Evolutionary conservation across 2,888 invertebrate genomes (phyloP).

Genomic region (Trachelus troglodyta): DNA sequence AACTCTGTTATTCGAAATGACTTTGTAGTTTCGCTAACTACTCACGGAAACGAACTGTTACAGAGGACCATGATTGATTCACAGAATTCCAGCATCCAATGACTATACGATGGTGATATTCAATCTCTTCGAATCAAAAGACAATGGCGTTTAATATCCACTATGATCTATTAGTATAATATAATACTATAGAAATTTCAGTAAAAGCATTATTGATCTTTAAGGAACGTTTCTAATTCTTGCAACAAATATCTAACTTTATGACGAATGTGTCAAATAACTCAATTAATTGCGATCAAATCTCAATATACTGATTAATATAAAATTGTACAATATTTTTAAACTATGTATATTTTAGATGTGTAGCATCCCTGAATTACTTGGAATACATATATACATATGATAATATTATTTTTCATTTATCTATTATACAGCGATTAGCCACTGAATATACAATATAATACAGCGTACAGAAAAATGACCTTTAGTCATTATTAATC

Average conservation of each 20-base stretch:
- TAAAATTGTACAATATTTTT: neutral
- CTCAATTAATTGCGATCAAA: neutral
- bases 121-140: neutral
- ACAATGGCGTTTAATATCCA: neutral
- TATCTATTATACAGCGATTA: too few relatives aligned
- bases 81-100: neutral
- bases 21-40: neutral
- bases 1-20: neutral
- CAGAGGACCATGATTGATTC: neutral
- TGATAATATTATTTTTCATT: too few relatives aligned
- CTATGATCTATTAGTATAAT: neutral
- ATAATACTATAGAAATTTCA: neutral
- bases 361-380: too few relatives aligned
- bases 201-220: neutral
- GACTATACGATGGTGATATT: neutral
- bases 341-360: neutral
- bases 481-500: too few relatives aligned
- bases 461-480: too few relatives aligned
- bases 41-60: neutral
- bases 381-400: too few relatives aligned
- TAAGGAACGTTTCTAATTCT: neutral
- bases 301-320: neutral
- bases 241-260: neutral
- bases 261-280: neutral
- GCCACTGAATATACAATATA: too few relatives aligned